Base-by-base conservation (phyloP, 92 coral and sea anemone species). In the Siderastrea radians region DNA sequence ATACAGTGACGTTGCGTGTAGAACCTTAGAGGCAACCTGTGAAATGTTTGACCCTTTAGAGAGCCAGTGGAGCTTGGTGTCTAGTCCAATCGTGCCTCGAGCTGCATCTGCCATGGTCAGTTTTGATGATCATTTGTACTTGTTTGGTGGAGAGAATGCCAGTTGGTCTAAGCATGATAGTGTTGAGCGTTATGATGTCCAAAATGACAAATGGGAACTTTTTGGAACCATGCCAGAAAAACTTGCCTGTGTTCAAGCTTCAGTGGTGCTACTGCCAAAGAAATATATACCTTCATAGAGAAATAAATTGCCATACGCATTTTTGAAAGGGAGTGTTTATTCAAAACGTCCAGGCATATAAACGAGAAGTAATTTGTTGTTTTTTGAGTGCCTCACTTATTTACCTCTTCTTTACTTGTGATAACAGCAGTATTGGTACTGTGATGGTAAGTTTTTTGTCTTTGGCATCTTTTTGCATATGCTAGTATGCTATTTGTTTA, bases 21-120 rank as follows among this genome's bases (percentile, higher is more conserved):
- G 61, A 80, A 79, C 90, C 11, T 84, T 92, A 15, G 90, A 86
- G 61, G 85, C 90, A 73, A 92, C 93, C 52, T 94, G 98, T 84
- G 95, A 92, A 65, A 75, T 92, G 38, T 92, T 88, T 49, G 92
- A 87, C 72, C 90, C 94, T 48, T 77, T 71, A n/a, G 60, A 75
- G 3, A 84, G 89, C 79, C 88, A 84, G 54, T 94, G 98, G 98
- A 90, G 85, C 66, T 76, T 85, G 19, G 79, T 93, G 77, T 84
- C 94, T 11, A 94, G 90, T 55, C 74, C 86, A 8, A 69, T 86
- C 43, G 88, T 93, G 64, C 91, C 92, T 57, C 91, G 98, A n/a
- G 95, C 94, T 7, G 93, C 95, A 55, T 94, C 93, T 1, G 98
- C 94, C 43, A 84, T 95, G 44, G 69, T 94, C 7, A 90, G 87